A percentile compares a stretch with the other conserved stretches of the same genome.
These are phyloP conservation scores for Vidua macroura DNA, from an alignment of 2,113 vertebrate species.

Conservation along the genomic window DNA sequence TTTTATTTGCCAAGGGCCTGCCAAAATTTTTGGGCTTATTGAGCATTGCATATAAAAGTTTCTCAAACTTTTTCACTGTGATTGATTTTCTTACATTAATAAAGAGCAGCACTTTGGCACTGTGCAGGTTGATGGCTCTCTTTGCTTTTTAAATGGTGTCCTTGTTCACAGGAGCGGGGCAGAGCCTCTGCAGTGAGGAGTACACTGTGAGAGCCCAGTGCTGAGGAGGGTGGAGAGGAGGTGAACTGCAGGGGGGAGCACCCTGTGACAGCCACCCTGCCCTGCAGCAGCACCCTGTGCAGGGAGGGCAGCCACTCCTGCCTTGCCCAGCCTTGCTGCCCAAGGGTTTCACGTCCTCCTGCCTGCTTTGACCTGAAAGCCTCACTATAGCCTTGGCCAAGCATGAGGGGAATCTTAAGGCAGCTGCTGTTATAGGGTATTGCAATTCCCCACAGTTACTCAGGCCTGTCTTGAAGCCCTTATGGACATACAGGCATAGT, in stretches of 20 bases:
- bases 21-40: neutral
- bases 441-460: neutral
- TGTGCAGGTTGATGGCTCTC: neutral
- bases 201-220: neutral
- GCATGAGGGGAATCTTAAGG: neutral
- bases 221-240: neutral
- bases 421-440: neutral
- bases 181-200: neutral
- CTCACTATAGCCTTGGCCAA: neutral
- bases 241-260: rapidly evolving
- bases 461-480: neutral
- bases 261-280: neutral
- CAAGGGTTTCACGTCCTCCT: neutral
- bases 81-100: neutral
- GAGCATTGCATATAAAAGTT: neutral
- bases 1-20: neutral
- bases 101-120: neutral
- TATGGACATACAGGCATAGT: neutral
- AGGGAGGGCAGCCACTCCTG: neutral
- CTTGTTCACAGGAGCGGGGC: neutral
- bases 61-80: neutral
- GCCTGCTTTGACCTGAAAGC: neutral
- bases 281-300: rapidly evolving
- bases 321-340: rapidly evolving
- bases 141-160: neutral